Percentiles rank a stretch among this genome's conserved stretches.
Conservation (phyloP, 1,140 invertebrate genomes). For the Eueides isabella region DNA sequence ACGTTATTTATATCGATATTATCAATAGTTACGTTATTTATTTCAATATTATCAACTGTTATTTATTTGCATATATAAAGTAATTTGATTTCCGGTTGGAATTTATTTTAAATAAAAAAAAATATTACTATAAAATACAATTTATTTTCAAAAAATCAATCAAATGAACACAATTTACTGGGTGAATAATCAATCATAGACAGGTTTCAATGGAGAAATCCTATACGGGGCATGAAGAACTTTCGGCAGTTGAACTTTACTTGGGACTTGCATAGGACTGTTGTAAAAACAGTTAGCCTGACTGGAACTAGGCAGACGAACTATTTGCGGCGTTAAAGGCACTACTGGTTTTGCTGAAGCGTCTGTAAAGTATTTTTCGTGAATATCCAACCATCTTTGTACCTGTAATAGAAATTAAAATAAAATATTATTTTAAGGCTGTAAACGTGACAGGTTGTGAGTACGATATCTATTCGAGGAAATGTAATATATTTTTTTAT, state of each 20-base stretch:
- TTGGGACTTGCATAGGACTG: neutral
- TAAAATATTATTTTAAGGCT: too few species aligned
- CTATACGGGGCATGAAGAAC: conserved; percentile 37
- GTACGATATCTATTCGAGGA: too few species aligned
- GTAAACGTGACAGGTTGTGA: too few species aligned
- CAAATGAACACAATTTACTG: conserved; percentile 6
- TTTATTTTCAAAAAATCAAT: neutral
- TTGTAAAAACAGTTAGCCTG: conserved; percentile 27
- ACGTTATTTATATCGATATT: too few species aligned
- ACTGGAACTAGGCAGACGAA: conserved; percentile 21
- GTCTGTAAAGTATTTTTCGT: conserved; percentile 43
- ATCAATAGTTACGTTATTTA: too few species aligned
- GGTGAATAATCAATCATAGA: neutral
- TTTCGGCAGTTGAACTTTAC: conserved; percentile 25
- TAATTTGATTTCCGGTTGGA: too few species aligned
- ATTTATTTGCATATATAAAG: too few species aligned
- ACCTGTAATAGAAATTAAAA: conserved; percentile 30
- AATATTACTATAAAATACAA: too few species aligned
- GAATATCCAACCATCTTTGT: conserved; percentile 45
- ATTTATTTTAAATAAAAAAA: too few species aligned
- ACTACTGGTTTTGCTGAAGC: conserved; percentile 4
- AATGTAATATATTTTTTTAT: too few species aligned
- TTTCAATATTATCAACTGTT: too few species aligned
- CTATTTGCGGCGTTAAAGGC: conserved; percentile 12
- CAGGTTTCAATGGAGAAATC: conserved; percentile 37